Conservation (phyloP, 2,888 invertebrate species). For the Parelbella ahira region DNA sequence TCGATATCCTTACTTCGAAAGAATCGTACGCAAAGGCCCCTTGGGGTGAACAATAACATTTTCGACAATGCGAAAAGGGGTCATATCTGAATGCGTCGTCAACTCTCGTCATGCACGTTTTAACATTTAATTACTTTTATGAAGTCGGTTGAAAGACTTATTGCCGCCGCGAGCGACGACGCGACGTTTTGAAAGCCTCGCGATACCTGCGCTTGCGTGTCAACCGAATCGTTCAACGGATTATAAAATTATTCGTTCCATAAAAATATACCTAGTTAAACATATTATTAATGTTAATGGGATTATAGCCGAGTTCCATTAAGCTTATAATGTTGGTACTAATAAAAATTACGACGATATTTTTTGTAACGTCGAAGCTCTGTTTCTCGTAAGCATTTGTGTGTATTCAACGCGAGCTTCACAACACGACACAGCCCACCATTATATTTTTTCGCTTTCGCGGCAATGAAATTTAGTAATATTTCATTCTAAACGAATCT, state of each 20-base stretch:
- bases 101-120: conserved; percentile 22
- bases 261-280: conserved; percentile 57
- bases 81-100: conserved; percentile 21
- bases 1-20: not conserved
- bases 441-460: too few relatives aligned
- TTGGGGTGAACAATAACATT: conserved; percentile 15
- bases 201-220: conserved; percentile 56
- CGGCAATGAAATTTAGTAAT: too few relatives aligned
- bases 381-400: conserved; percentile 9
- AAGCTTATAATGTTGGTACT: conserved; percentile 53
- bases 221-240: conserved; percentile 53
- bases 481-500: not conserved
- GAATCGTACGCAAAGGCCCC: not conserved
- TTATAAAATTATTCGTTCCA: conserved; percentile 58
- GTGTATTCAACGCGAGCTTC: too few relatives aligned
- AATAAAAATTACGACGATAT: conserved; percentile 52
- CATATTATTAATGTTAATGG: conserved; percentile 57
- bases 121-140: conserved; percentile 26
- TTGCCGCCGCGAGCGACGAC: too few relatives aligned
- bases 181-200: conserved; percentile 25
- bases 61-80: conserved; percentile 14
- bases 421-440: too few relatives aligned
- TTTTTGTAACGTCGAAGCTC: conserved; percentile 33
- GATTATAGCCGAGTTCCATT: conserved; percentile 59
- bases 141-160: conserved; percentile 19